Base-by-base conservation (phyloP, 2,888 invertebrate species). In the Abscondita cerata region DNA sequence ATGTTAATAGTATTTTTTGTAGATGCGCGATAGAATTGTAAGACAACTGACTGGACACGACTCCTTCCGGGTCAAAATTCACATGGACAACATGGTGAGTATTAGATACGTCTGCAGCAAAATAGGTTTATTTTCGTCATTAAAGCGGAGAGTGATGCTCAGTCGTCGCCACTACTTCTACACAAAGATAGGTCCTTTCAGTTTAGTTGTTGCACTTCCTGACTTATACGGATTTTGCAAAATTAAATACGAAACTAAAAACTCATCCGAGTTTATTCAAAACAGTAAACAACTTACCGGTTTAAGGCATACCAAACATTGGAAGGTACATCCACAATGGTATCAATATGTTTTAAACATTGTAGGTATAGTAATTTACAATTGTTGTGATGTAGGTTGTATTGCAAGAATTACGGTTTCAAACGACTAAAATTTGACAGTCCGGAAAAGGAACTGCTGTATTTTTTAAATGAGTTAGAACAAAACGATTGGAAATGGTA, bases 271-370 rank as follows among this genome's bases (percentile, higher is more conserved):
- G 38, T 62, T 89, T 13, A 83, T 85, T 64, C 59, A 53, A 12
- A 53, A 33, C 34, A 54, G 33, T 11, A 87, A 87, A 78, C 90
- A 87, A 77, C 86, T 88, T 75, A 82, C 80, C 73, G 86, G 89
- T 68, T 47, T 69, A 52, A 61, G 62, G 12, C 48, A 36, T 12
- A 65, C 70, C 1, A 85, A 84, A 53, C 87, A 90, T 70, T 93
- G 93, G 93, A 89, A 87, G 78, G 87, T 93, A 20, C 95, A 95
- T 81, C 95, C 95, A 52, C 89, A 94, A 73, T 95, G 95, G 94
- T 91, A 78, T 80, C 71, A 9, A 12, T 9, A 40, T 12, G 13
- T 12, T 5, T 12, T 12, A 12, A 11, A 4, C 5, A 9, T 6
- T 11, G 4, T 40, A 12, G 8, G 40, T 40, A 13, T 5, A 6